Evolutionary conservation across 2,113 vertebrate genomes (phyloP).

Genomic region (Typhlomys cinereus): DNA sequence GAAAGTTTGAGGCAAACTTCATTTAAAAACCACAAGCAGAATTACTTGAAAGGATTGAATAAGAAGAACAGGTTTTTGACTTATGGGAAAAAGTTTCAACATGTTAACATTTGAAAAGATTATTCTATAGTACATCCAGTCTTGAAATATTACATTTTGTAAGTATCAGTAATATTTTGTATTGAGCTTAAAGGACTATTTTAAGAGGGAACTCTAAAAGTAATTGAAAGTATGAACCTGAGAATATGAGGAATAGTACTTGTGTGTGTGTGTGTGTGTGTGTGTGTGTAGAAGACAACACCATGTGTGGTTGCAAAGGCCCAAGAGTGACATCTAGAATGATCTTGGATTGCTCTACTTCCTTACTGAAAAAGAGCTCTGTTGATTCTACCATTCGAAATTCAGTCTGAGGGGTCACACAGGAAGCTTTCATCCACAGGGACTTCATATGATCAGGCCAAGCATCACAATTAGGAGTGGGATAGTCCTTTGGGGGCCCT

Average conservation of each 20-base stretch:
- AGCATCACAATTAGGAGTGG: neutral
- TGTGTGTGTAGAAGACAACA: no score
- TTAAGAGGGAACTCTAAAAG: conserved; percentile 23
- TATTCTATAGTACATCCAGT: neutral
- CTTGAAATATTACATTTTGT: neutral
- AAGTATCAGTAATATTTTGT: neutral
- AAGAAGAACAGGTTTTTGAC: neutral
- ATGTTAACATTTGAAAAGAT: neutral
- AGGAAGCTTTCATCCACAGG: neutral
- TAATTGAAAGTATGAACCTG: neutral
- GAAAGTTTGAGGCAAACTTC: neutral
- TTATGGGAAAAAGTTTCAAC: neutral
- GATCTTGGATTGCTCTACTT: no score
- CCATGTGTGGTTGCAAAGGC: no score
- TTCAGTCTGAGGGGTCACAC: neutral
- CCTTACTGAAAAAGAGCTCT: no score
- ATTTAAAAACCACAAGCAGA: neutral
- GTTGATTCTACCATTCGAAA: neutral
- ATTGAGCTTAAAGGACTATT: neutral
- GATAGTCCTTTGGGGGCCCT: neutral
- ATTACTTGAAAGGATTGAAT: neutral
- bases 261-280: no score
- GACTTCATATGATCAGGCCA: neutral
- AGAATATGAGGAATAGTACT: neutral
- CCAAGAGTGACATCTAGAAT: no score